phyloP scores from a whole-genome alignment of 2,113 vertebrate species.

The Proterorhinus semilunaris region DNA sequence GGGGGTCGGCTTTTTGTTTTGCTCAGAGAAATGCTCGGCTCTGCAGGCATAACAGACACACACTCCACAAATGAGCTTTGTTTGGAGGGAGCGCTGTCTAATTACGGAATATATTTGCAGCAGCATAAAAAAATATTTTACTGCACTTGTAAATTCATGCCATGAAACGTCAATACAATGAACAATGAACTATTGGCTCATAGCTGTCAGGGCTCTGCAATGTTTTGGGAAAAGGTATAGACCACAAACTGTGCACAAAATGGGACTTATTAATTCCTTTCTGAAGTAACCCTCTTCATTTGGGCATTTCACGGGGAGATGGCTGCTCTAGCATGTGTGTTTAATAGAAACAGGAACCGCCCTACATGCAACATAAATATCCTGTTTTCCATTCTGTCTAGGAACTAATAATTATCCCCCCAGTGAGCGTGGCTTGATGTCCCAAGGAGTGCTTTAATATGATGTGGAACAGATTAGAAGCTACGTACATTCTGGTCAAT shows the following conservation, averaged over 20 bases:
- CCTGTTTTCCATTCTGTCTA: not conserved
- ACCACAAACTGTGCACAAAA: too few species aligned
- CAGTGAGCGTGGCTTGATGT: constrained; percentile 7
- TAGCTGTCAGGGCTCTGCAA: not conserved
- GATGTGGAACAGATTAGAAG: constrained; percentile 61
- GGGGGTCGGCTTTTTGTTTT: constrained; percentile 59
- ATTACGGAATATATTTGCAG: constrained; percentile 8
- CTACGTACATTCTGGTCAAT: constrained; percentile 49
- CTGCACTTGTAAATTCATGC: too few species aligned
- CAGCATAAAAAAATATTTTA: not conserved
- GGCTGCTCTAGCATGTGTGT: too few species aligned
- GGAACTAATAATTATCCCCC: not conserved
- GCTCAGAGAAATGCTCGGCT: constrained; percentile 13
- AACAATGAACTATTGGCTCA: not conserved
- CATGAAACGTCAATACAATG: too few species aligned
- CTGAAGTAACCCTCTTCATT: too few species aligned
- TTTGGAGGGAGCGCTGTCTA: constrained; percentile 36
- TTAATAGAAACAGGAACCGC: too few species aligned
- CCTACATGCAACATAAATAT: too few species aligned
- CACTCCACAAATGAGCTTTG: constrained; percentile 42
- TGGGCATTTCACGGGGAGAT: too few species aligned
- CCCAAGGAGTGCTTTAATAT: constrained; percentile 50
- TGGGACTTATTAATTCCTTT: too few species aligned
- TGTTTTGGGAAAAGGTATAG: not conserved
- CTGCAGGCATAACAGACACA: constrained; percentile 29